Conservation (phyloP, 2,888 invertebrate species). For the Brachyptera risi region DNA sequence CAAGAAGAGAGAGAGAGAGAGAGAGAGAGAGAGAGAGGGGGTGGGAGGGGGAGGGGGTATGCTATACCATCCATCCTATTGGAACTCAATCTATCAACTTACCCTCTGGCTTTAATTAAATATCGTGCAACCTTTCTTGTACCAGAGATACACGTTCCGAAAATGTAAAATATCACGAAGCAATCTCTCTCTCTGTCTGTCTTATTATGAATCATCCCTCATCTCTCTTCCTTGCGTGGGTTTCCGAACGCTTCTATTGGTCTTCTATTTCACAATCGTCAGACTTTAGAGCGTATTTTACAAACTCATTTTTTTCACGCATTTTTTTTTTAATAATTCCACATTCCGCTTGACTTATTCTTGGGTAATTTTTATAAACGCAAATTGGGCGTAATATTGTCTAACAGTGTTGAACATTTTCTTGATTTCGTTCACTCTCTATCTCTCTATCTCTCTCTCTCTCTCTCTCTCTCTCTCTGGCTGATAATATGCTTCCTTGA, state of each 20-base stretch:
- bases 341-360: slow-evolving; percentile 18
- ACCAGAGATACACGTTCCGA: slow-evolving; percentile 29
- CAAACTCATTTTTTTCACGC: slow-evolving; percentile 10
- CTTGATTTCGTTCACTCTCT: not conserved
- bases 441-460: slow-evolving; percentile 17
- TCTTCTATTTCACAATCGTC: not conserved
- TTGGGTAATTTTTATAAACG: slow-evolving; percentile 15
- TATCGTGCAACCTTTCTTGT: slow-evolving; percentile 20
- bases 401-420: slow-evolving; percentile 14
- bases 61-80: slow-evolving; percentile 24
- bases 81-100: slow-evolving; percentile 32
- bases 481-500: no score
- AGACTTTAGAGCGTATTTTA: no score
- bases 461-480: slow-evolving; percentile 7
- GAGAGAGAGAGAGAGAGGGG: not conserved
- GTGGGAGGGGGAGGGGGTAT: slow-evolving; percentile 12
- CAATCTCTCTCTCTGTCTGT: slow-evolving; percentile 31
- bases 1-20: not conserved
- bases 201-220: slow-evolving; percentile 17
- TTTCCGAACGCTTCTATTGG: slow-evolving; percentile 9
- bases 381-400: not conserved
- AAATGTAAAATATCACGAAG: slow-evolving; percentile 43
- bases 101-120: slow-evolving; percentile 32
- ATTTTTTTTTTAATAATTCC: slow-evolving; percentile 2
- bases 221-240: slow-evolving; percentile 1